Evolutionary conservation across 2,113 vertebrate genomes (phyloP), one percentile per base, ranked within the genome.

Genomic region (Tringa solitaria): DNA sequence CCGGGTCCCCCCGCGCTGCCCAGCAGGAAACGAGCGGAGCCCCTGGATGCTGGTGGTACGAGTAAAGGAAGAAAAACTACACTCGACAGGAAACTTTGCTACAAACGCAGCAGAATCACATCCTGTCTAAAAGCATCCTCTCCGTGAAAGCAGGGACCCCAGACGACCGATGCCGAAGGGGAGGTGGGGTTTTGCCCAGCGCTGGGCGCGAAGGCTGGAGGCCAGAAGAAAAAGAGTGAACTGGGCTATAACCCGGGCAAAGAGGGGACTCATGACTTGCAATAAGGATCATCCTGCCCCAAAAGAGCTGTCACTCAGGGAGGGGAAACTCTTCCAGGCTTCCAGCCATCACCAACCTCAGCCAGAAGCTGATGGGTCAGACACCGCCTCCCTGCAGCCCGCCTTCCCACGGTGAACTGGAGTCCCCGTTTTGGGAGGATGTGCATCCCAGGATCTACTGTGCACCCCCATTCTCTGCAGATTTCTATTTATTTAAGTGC

Each of bases 91-190:
- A 96, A 97, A 35, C 35, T 43, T 16, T 35, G 80, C 67, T 23
- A 79, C 87, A 91, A 89, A 91, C 48, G 8, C 91, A 91, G 91
- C 87, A 96, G 54, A 91, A 89, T 23, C 45, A 28, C 93, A 90
- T 95, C 94, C 93, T 93, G 30, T 12, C 56, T 5, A 4, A 46
- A 92, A 50, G 57, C 45, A 90, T 82, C 77, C 73, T 67, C 74
- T 43, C 45, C 6, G 0, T 1, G 61, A 48, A 60, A 84, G 74
- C 65, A 3, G 30, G 54, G 91, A 94, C 87, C 77, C 84, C 57
- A 27, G 43, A 56, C 0, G 9, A 81, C 80, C 12, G 0, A 14
- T 2, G 48, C 45, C 0, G 1, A 50, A 23, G n/a, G 56, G 51
- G 63, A 90, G 17, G 19, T 6, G 26, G 61, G 43, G 43, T 1